Percentiles rank a stretch among this genome's conserved stretches.
Conservation (phyloP, 53 echinoderm and acorn worm species). For the Mesocentrotus franciscanus region DNA sequence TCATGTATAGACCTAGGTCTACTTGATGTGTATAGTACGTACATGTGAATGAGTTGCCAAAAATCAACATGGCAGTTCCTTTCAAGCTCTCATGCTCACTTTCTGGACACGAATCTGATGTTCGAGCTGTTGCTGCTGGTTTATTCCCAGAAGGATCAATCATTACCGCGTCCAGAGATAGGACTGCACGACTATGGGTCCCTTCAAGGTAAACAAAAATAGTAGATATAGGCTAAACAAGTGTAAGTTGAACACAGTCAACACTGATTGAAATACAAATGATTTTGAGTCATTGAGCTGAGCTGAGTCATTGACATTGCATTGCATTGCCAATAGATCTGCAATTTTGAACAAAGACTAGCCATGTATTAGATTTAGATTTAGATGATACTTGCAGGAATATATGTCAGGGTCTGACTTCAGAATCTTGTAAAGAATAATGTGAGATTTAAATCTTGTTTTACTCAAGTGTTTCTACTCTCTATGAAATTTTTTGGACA, state of each 20-base stretch:
- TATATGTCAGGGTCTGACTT: too few relatives aligned
- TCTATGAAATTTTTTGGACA: too few relatives aligned
- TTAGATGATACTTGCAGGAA: too few relatives aligned
- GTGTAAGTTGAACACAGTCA: too few relatives aligned
- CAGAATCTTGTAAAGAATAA: too few relatives aligned
- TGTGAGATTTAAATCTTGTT: too few relatives aligned
- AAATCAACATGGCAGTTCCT: slow-evolving; percentile 60
- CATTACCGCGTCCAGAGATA: slow-evolving; percentile 92
- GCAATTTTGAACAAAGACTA: background rate
- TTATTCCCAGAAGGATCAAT: slow-evolving; percentile 78
- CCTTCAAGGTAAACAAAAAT: slow-evolving; percentile 72
- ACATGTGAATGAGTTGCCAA: slow-evolving; percentile 33
- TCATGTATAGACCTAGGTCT: background rate
- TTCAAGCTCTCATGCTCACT: slow-evolving; percentile 85
- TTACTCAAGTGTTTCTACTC: too few relatives aligned
- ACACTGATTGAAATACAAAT: too few relatives aligned
- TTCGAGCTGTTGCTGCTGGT: slow-evolving; percentile 86
- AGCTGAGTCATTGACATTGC: too few relatives aligned
- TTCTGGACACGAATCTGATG: slow-evolving; percentile 93
- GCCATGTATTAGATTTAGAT: too few relatives aligned
- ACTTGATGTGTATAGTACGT: background rate
- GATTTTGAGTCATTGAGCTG: too few relatives aligned
- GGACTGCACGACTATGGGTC: slow-evolving; percentile 90
- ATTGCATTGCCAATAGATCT: background rate
- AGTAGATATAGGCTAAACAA: background rate